Evolutionary conservation across 2,113 vertebrate genomes (phyloP).

Genomic region (Pitta sordida): DNA sequence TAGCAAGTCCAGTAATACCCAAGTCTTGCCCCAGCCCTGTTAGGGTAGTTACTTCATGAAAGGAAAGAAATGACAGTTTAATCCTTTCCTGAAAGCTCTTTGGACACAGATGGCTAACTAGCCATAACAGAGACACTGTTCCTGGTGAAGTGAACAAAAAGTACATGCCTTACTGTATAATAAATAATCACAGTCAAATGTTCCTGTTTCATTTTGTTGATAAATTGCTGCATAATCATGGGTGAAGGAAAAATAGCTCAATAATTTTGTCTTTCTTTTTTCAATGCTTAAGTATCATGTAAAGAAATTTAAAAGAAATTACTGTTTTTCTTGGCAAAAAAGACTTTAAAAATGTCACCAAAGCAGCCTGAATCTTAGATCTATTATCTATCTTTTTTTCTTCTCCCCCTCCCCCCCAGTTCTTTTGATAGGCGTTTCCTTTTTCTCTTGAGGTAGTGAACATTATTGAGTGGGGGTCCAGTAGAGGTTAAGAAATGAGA

Average conservation of each 20-base stretch:
- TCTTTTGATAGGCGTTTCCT: background rate
- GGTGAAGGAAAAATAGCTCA: slow-evolving; percentile 15
- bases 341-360: background rate
- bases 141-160: slow-evolving; percentile 22
- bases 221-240: slow-evolving; percentile 38
- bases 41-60: slow-evolving; percentile 24
- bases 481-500: slow-evolving; percentile 40
- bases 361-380: background rate
- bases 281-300: background rate
- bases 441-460: slow-evolving; percentile 31
- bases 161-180: slow-evolving; percentile 20
- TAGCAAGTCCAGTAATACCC: background rate
- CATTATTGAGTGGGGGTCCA: slow-evolving; percentile 21
- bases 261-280: slow-evolving; percentile 28
- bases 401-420: background rate
- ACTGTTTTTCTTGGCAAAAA: slow-evolving; percentile 33
- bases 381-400: background rate
- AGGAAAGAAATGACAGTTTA: slow-evolving; percentile 51
- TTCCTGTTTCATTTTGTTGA: slow-evolving; percentile 22
- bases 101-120: slow-evolving; percentile 39
- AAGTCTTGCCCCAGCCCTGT: background rate
- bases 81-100: slow-evolving; percentile 50
- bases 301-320: background rate
- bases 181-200: slow-evolving; percentile 57
- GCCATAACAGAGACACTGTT: slow-evolving; percentile 39